phyloP scores from a whole-genome alignment of 1,140 invertebrate genomes.

The Formica exsecta region DNA sequence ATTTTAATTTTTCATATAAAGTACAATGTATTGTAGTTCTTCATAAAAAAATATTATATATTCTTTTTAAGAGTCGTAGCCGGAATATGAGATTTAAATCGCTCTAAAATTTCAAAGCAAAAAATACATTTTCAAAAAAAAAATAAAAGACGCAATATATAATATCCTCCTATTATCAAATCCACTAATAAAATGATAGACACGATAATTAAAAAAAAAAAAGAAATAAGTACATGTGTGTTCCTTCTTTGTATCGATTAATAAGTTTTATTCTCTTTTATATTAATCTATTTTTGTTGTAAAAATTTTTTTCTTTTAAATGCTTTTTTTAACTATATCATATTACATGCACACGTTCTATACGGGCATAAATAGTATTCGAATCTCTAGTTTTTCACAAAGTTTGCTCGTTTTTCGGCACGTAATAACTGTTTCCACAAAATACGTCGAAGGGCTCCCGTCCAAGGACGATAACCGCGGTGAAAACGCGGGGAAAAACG shows the following conservation, averaged over 20 bases:
- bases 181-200: too few species aligned
- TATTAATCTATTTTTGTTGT: not conserved
- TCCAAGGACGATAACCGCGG: not conserved
- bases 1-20: too few species aligned
- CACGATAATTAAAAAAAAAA: not conserved
- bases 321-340: not conserved
- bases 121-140: too few species aligned
- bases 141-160: too few species aligned
- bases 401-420: slow-evolving; percentile 3
- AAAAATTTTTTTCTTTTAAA: not conserved
- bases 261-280: not conserved
- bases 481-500: slow-evolving; percentile 40
- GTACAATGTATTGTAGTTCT: too few species aligned
- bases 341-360: not conserved
- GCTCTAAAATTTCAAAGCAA: too few species aligned
- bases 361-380: not conserved
- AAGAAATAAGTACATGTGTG: not conserved
- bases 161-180: too few species aligned
- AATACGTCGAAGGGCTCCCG: not conserved
- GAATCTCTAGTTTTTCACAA: slow-evolving; percentile 17
- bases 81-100: too few species aligned
- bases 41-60: too few species aligned
- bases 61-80: too few species aligned
- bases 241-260: not conserved
- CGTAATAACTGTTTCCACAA: slow-evolving; percentile 3